Percentiles rank a stretch among this genome's conserved stretches.
These are phyloP conservation scores for Eumacrocentrus americanus DNA, from an alignment of 2,888 invertebrate species.

Conservation along the genomic window DNA sequence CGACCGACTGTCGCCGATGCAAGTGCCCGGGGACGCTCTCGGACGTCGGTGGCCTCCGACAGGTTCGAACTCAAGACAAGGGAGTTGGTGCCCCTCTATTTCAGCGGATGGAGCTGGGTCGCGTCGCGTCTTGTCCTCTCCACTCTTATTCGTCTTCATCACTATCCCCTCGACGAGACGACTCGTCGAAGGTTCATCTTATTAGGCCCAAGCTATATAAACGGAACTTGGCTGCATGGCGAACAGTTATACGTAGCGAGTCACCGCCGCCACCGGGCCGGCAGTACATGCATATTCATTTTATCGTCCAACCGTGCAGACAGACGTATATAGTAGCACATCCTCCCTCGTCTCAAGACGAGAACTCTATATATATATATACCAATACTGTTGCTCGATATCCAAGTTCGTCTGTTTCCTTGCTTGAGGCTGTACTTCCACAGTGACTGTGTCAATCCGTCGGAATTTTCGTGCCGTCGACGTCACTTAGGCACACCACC, in stretches of 20 bases:
- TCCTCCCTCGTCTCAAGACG: not conserved
- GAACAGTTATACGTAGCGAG: conserved; percentile 52
- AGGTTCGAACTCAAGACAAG: not conserved
- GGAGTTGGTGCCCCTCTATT: conserved; percentile 6
- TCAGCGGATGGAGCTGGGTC: conserved; percentile 21
- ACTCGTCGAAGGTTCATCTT: conserved; percentile 56
- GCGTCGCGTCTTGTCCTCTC: conserved; percentile 30
- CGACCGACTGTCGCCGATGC: not conserved
- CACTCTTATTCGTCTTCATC: conserved; percentile 36
- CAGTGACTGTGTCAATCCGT: not conserved
- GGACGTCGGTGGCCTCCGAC: not conserved
- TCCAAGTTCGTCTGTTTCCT: not conserved
- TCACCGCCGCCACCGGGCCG: conserved; percentile 45
- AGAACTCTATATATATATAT: no score
- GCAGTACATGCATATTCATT: conserved; percentile 34
- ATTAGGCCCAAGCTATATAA: conserved; percentile 61
- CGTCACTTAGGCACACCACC: not conserved
- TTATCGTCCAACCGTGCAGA: not conserved
- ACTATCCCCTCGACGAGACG: conserved; percentile 37
- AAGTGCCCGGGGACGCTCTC: not conserved
- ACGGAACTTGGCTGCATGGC: conserved; percentile 52
- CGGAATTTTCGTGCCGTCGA: not conserved
- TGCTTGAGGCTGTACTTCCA: not conserved
- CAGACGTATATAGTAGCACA: not conserved
- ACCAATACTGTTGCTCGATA: no score